Evolutionary conservation across 1,140 invertebrate species (phyloP), one percentile per base, ranked within the genome.

Genomic region (Psix sp.): DNA sequence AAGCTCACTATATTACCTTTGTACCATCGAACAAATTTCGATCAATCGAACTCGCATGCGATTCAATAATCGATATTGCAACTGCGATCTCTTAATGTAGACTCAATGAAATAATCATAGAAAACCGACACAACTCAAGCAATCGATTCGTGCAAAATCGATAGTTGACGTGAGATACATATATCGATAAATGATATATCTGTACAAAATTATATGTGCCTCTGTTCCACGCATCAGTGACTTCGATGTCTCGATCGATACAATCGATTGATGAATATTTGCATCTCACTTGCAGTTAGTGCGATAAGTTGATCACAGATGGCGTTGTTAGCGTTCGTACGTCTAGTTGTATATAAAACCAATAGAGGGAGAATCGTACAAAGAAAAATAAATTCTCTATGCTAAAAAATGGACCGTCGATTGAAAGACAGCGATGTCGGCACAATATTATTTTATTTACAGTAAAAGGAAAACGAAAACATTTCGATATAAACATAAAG

Each of bases 281-380:
- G 26, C 7, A 29, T 29, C 18, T 57, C 15, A 11, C 33, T 35
- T n/a, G 24, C 7, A 26, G 5, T 49, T n/a, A 45, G 31, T 10
- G 38, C 36, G 11, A 36, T 24, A 36, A 26, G 17, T 43, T 62
- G 57, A 62, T 62, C 57, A 62, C 57, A 62, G 57, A 62, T 62
- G 57, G 57, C 45, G 38, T 33, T 51, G 36, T 35, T 24, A 17
- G 1, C n/a, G n/a, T n/a, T n/a, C n/a, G n/a, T n/a, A n/a, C n/a
- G n/a, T n/a, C n/a, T n/a, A n/a, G n/a, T n/a, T n/a, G n/a, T n/a
- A n/a, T n/a, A n/a, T n/a, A n/a, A n/a, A n/a, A n/a, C n/a, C n/a
- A n/a, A n/a, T n/a, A n/a, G n/a, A n/a, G n/a, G n/a, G n/a, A n/a
- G n/a, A n/a, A n/a, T n/a, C n/a, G 9, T n/a, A 26, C 15, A 14